Evolutionary conservation across 1,140 invertebrate genomes (phyloP).

Genomic region (Cardiocondyla obscurior): DNA sequence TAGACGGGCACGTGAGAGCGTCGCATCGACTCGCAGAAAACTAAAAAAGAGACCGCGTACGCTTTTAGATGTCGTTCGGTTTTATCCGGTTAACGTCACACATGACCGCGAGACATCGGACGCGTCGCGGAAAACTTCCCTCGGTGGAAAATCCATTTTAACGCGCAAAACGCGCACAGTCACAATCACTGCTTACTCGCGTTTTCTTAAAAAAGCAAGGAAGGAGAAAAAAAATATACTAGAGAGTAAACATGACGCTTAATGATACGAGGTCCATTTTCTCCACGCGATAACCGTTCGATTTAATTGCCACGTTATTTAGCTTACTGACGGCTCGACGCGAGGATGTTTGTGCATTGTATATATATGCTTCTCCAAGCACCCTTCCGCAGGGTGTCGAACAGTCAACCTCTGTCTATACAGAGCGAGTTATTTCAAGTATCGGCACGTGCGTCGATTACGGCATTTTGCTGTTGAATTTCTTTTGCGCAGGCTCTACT

Average conservation of each 20-base stretch:
- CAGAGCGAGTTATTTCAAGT: neutral
- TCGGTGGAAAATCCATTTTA: neutral
- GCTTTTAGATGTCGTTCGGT: neutral
- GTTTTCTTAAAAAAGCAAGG: no score
- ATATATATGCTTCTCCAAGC: neutral
- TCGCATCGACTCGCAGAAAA: constrained; percentile 9
- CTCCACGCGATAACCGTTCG: neutral
- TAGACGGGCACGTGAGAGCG: constrained; percentile 16
- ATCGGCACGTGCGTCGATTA: constrained; percentile 27
- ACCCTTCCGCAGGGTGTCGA: neutral
- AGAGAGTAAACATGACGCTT: neutral
- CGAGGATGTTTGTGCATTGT: neutral
- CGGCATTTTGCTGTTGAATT: constrained; percentile 14
- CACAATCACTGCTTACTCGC: neutral
- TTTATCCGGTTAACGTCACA: constrained; percentile 17
- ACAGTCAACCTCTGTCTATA: neutral
- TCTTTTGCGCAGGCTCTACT: neutral
- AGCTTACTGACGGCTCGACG: neutral
- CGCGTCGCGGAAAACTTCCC: neutral
- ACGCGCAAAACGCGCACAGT: neutral
- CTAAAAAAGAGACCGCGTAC: neutral
- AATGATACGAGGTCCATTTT: neutral
- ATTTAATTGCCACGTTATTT: neutral
- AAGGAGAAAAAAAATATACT: no score
- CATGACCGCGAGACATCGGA: neutral